Conservation (phyloP, 2,113 vertebrate genomes). For the Elephas maximus region DNA sequence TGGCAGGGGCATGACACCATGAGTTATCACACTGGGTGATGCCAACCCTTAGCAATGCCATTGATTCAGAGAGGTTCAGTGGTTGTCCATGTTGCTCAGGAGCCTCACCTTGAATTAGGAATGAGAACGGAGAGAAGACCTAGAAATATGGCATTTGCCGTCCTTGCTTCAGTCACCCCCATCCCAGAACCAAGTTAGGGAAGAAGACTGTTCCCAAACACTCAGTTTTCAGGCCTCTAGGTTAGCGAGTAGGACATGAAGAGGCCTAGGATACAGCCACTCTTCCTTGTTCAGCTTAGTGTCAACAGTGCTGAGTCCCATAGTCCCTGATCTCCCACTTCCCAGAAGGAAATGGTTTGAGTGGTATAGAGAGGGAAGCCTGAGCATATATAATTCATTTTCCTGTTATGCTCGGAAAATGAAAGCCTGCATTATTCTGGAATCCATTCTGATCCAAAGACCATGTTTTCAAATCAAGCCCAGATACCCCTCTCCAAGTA, state of each 20-base stretch:
- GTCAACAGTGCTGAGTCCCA: not conserved
- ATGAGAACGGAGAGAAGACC: not conserved
- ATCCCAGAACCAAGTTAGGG: not conserved
- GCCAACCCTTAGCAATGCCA: no score
- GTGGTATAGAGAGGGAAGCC: no score
- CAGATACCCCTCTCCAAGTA: not conserved
- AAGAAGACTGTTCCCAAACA: not conserved
- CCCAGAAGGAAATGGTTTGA: not conserved
- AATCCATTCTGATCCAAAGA: not conserved
- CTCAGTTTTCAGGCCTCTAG: not conserved
- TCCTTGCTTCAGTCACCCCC: not conserved
- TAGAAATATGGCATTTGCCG: not conserved
- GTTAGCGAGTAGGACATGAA: not conserved
- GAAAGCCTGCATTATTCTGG: not conserved
- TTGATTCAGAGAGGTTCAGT: not conserved
- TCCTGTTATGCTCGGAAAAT: not conserved
- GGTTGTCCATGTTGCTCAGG: not conserved
- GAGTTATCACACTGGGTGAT: no score
- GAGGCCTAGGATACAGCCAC: not conserved
- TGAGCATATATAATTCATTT: not conserved
- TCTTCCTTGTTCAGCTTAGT: not conserved
- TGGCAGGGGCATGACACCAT: no score
- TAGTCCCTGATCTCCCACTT: not conserved
- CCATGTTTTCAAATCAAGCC: not conserved
- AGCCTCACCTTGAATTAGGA: not conserved